Percentiles rank a stretch among this genome's conserved stretches.
These are phyloP conservation scores for Erethizon dorsatum DNA, from an alignment of 2,797 vertebrate genomes.

Conservation along the genomic window DNA sequence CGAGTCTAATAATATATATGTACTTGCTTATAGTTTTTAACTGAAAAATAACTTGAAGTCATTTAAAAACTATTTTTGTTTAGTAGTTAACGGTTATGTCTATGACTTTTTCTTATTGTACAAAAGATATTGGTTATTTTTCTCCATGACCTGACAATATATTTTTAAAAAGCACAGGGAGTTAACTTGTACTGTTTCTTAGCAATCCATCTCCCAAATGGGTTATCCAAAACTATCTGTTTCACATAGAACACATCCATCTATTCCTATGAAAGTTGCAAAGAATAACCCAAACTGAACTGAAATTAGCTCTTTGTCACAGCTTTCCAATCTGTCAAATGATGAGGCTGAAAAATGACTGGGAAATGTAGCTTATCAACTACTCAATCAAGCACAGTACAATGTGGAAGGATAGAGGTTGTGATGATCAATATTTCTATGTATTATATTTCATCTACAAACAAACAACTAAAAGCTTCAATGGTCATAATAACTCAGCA, in stretches of 20 bases:
- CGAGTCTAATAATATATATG: neutral
- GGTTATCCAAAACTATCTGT: constrained; percentile 44
- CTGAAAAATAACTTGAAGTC: neutral
- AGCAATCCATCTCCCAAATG: constrained; percentile 62
- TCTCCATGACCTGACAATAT: neutral
- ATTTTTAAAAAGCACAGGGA: constrained; percentile 58
- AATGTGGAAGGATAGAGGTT: constrained; percentile 40
- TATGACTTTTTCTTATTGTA: neutral
- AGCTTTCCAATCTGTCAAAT: constrained; percentile 63
- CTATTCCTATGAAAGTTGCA: constrained; percentile 58
- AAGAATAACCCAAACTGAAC: constrained; percentile 63
- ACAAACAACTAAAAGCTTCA: neutral
- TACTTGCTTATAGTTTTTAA: neutral
- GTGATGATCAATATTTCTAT: neutral
- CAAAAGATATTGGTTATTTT: neutral
- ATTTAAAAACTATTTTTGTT: constrained; percentile 39
- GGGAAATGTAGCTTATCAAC: neutral
- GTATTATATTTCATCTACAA: neutral
- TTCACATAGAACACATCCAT: constrained; percentile 61
- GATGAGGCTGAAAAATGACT: constrained; percentile 61
- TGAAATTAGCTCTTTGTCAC: constrained; percentile 66
- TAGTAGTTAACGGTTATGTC: neutral
- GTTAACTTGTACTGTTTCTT: constrained; percentile 44
- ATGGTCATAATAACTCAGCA: constrained; percentile 37
- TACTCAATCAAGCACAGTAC: constrained; percentile 6